A percentile compares a stretch with the other conserved stretches of the same genome.
Conservation (phyloP, 2,113 vertebrate genomes). For the Cyanoderma ruficeps region DNA sequence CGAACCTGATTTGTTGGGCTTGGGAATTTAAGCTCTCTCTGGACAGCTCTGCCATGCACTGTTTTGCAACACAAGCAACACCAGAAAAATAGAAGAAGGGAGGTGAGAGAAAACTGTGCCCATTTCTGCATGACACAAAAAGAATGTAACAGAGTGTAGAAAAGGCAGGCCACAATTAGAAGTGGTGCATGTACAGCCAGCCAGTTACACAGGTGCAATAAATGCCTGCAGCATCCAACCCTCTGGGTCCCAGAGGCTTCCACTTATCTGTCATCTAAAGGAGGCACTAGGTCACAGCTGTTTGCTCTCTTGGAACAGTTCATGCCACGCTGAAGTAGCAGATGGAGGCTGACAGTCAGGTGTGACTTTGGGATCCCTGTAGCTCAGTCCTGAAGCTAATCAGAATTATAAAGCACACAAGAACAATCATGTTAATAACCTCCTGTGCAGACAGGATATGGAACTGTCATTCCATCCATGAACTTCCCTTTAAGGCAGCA, state of each 20-base stretch:
- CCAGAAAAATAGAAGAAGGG: not conserved
- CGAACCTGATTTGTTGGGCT: not conserved
- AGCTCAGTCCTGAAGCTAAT: not conserved
- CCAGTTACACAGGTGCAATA: not conserved
- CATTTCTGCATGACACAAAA: not conserved
- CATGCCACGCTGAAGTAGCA: not conserved
- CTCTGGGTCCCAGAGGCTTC: not conserved
- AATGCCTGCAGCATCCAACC: not conserved
- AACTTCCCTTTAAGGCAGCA: not conserved
- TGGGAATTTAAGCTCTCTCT: not conserved
- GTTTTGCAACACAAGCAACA: not conserved
- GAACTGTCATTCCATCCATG: not conserved
- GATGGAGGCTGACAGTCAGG: constrained; percentile 10
- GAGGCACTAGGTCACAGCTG: not conserved
- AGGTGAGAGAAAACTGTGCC: not conserved
- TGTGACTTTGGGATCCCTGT: not conserved
- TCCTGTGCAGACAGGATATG: not conserved
- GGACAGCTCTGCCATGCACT: not conserved
- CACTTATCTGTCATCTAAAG: not conserved
- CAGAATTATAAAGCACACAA: not conserved
- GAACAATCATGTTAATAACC: not conserved
- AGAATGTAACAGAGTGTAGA: not conserved
- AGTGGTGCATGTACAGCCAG: not conserved
- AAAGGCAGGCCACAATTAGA: not conserved
- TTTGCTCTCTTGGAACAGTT: not conserved